phyloP scores from a whole-genome alignment of 2,888 invertebrate species.

The Drosophila eohydei region DNA sequence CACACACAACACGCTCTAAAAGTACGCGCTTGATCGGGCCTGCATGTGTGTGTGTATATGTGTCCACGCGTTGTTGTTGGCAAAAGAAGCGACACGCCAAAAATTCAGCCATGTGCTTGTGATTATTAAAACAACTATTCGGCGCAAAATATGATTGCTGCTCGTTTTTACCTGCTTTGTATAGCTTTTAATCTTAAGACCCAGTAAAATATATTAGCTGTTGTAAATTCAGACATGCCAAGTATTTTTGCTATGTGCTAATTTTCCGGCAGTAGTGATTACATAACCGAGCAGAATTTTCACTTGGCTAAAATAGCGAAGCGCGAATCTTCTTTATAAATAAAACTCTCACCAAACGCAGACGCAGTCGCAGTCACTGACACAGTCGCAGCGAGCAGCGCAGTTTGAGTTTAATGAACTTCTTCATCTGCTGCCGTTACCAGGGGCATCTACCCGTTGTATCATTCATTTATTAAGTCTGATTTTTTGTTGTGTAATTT shows the following conservation, averaged over 20 bases:
- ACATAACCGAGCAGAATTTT: slow-evolving; percentile 58
- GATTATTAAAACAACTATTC: slow-evolving; percentile 55
- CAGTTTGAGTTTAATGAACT: slow-evolving; percentile 52
- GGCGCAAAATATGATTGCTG: slow-evolving; percentile 24
- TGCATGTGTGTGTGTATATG: slow-evolving; percentile 21
- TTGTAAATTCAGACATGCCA: slow-evolving; percentile 13
- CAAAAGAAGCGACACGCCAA: slow-evolving; percentile 65
- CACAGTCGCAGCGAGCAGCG: slow-evolving; percentile 11
- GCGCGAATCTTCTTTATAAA: slow-evolving; percentile 63
- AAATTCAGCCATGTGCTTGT: slow-evolving; percentile 70
- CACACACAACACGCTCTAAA: slow-evolving; percentile 10
- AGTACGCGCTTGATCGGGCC: slow-evolving; percentile 5
- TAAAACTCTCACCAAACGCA: slow-evolving; percentile 52
- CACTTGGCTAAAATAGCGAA: slow-evolving; percentile 63
- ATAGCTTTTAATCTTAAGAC: neutral
- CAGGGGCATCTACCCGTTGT: slow-evolving; percentile 20
- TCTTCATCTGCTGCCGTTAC: slow-evolving; percentile 9
- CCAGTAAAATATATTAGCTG: slow-evolving; percentile 17
- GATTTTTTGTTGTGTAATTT: slow-evolving; percentile 35
- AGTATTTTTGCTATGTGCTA: slow-evolving; percentile 36
- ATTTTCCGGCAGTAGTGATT: slow-evolving; percentile 55
- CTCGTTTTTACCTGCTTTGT: neutral
- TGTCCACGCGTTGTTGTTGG: slow-evolving; percentile 39
- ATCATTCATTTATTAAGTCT: slow-evolving; percentile 13
- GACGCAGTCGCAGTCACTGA: slow-evolving; percentile 23